These are phyloP conservation scores for Mionectes olivaceus DNA, from an alignment of 2,797 vertebrate species.

Conservation along the genomic window DNA sequence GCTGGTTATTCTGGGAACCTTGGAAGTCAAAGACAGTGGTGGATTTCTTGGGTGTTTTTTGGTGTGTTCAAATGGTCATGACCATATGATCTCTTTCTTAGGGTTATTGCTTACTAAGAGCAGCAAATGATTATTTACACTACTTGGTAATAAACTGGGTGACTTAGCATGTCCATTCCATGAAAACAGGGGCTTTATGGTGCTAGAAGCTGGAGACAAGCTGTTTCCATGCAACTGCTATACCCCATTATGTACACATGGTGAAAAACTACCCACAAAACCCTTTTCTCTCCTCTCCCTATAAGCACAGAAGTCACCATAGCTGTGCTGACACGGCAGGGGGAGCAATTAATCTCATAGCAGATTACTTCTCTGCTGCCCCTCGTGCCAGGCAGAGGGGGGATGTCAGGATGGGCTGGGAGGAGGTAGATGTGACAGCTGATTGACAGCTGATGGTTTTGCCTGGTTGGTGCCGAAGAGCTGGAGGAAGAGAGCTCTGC, in stretches of 20 bases:
- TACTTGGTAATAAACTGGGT: background rate
- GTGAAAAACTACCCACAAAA: background rate
- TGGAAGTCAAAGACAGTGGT: background rate
- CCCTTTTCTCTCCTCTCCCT: background rate
- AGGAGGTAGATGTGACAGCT: background rate
- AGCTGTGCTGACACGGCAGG: background rate
- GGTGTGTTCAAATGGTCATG: background rate
- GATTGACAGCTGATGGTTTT: background rate
- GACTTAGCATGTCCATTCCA: fast-evolving
- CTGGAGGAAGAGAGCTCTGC: background rate
- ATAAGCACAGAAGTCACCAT: background rate
- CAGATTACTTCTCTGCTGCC: background rate
- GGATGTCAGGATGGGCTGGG: background rate
- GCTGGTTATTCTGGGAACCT: background rate
- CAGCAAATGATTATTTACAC: background rate
- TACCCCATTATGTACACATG: fast-evolving
- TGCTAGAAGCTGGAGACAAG: background rate
- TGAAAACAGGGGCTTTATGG: background rate
- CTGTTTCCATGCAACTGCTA: background rate
- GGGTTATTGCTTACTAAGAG: background rate
- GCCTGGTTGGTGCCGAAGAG: background rate
- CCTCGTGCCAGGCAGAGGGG: background rate
- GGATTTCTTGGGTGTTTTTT: background rate
- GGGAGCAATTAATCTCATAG: background rate
- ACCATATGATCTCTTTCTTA: background rate